These are phyloP conservation scores for Branchinecta lynchi DNA, from an alignment of 1,140 invertebrate species.

Conservation along the genomic window DNA sequence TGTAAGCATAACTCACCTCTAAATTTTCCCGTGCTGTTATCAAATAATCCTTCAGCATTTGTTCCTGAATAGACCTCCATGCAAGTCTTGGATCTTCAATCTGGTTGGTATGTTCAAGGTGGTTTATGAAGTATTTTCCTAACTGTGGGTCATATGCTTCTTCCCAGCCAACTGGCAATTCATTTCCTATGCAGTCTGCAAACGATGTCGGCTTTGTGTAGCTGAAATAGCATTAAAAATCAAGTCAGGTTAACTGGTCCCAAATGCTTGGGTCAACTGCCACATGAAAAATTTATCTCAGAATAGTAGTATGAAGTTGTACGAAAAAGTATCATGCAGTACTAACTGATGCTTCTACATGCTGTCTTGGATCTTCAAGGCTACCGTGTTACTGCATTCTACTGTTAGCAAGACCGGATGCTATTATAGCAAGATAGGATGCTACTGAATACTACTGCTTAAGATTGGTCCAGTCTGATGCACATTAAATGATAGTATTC, in stretches of 20 bases:
- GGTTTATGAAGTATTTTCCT: constrained; percentile 90
- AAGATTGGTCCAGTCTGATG: too few species aligned
- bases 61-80: constrained; percentile 88
- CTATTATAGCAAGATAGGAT: too few species aligned
- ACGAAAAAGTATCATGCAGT: too few species aligned
- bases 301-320: too few species aligned
- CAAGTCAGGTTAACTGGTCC: neutral
- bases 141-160: constrained; percentile 81
- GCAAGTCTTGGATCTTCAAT: constrained; percentile 86
- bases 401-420: too few species aligned
- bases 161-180: constrained; percentile 91
- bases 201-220: constrained; percentile 90
- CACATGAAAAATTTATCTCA: too few species aligned
- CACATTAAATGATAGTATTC: too few species aligned
- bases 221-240: constrained; percentile 46
- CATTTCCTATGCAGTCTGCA: constrained; percentile 93
- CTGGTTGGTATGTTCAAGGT: constrained; percentile 87
- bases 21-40: constrained; percentile 84
- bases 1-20: constrained; percentile 42
- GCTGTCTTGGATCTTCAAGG: too few species aligned
- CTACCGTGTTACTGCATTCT: too few species aligned
- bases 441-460: too few species aligned
- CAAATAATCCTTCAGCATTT: constrained; percentile 88
- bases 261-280: neutral
- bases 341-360: too few species aligned